These are phyloP conservation scores for Petrolisthes manimaculis DNA, from an alignment of 2,888 invertebrate species.

Conservation along the genomic window DNA sequence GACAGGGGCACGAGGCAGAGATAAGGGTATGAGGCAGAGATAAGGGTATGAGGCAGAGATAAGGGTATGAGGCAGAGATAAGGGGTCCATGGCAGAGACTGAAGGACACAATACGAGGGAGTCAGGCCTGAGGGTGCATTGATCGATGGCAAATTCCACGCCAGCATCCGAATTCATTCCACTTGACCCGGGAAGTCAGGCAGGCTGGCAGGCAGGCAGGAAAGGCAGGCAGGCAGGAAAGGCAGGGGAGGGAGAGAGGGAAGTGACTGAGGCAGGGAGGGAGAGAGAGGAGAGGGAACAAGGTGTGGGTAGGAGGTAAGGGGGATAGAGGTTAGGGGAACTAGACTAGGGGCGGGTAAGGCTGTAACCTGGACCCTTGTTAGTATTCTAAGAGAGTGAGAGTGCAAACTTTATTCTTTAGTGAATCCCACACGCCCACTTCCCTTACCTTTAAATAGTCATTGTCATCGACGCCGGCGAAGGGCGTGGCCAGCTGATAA, in stretches of 20 bases:
- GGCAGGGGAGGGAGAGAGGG: too few species aligned
- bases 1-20: too few species aligned
- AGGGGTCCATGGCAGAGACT: background rate
- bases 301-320: background rate
- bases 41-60: background rate
- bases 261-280: background rate
- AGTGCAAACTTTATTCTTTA: conserved; percentile 31
- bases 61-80: background rate
- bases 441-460: conserved; percentile 40
- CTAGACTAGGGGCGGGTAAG: background rate
- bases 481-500: conserved; percentile 32
- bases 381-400: conserved; percentile 16
- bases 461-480: conserved; percentile 35
- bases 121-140: background rate
- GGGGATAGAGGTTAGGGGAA: background rate
- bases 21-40: too few species aligned
- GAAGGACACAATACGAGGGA: background rate
- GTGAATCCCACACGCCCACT: conserved; percentile 15
- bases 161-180: conserved; percentile 4
- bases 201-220: background rate
- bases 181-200: conserved; percentile 15
- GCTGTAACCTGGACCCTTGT: conserved; percentile 6
- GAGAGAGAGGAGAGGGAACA: background rate
- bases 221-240: background rate
- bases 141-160: background rate